Evolutionary conservation across 1,140 invertebrate species (phyloP).

Genomic region (Akabosia matsudoensis): DNA sequence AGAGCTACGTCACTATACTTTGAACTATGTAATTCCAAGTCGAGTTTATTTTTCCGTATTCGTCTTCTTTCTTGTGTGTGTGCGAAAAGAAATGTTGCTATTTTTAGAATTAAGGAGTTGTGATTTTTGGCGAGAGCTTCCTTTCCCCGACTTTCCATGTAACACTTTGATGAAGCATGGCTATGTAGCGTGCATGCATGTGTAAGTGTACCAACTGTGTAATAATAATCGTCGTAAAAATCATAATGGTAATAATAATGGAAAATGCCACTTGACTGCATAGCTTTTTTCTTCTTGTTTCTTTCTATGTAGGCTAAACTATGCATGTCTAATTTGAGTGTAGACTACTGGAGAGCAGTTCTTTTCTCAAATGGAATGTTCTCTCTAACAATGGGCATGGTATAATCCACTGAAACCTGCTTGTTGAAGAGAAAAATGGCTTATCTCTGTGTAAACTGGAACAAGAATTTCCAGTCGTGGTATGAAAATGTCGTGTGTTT

Average conservation of each 20-base stretch:
- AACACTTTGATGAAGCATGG: no score
- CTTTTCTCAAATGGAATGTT: not conserved
- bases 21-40: not conserved
- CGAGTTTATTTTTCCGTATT: not conserved
- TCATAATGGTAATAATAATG: not conserved
- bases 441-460: not conserved
- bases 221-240: slow-evolving; percentile 15
- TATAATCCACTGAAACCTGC: not conserved
- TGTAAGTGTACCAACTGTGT: not conserved
- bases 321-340: no score
- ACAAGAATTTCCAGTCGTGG: no score
- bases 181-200: no score
- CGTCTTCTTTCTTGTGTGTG: not conserved
- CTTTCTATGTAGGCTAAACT: not conserved
- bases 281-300: not conserved
- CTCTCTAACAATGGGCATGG: not conserved
- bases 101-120: not conserved
- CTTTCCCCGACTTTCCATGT: not conserved
- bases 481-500: not conserved
- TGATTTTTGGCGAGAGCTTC: not conserved
- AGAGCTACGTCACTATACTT: not conserved
- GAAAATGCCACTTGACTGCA: slow-evolving; percentile 17
- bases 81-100: not conserved
- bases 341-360: not conserved
- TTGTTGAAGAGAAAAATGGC: not conserved